Evolutionary conservation across 2,113 vertebrate genomes (phyloP).

Genomic region (Ardeotis arabs): DNA sequence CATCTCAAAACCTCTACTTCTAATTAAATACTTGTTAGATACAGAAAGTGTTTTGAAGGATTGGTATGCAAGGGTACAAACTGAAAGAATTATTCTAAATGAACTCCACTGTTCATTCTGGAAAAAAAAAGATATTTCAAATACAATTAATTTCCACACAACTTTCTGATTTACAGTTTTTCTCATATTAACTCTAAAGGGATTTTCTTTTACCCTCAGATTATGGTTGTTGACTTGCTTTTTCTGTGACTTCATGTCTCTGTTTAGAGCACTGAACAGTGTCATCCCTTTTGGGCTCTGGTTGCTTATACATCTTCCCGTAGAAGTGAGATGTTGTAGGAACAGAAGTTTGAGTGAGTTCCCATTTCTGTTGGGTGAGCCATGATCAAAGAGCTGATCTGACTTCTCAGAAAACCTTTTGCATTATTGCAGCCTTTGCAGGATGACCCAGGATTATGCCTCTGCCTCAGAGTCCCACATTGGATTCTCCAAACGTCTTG

Average conservation of each 20-base stretch:
- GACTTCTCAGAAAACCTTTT: not conserved
- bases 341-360: not conserved
- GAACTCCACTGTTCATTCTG: not conserved
- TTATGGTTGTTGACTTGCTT: not conserved
- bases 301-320: not conserved
- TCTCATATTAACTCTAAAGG: not conserved
- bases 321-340: not conserved
- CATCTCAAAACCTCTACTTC: not conserved
- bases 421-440: not conserved
- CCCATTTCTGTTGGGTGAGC: not conserved
- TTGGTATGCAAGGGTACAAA: not conserved
- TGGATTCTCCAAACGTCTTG: not conserved
- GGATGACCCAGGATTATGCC: not conserved
- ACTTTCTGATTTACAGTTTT: not conserved
- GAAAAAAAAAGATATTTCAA: not conserved
- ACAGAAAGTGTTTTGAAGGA: not conserved
- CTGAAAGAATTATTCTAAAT: not conserved
- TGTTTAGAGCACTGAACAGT: not conserved
- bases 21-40: not conserved
- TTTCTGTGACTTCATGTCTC: not conserved
- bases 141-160: not conserved
- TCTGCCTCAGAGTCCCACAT: not conserved
- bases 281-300: not conserved
- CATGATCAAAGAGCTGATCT: not conserved
- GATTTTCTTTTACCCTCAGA: not conserved